Percentiles rank a stretch among this genome's conserved stretches.
Conservation (phyloP, 1,140 invertebrate species). For the Caenorhabditis latens region DNA sequence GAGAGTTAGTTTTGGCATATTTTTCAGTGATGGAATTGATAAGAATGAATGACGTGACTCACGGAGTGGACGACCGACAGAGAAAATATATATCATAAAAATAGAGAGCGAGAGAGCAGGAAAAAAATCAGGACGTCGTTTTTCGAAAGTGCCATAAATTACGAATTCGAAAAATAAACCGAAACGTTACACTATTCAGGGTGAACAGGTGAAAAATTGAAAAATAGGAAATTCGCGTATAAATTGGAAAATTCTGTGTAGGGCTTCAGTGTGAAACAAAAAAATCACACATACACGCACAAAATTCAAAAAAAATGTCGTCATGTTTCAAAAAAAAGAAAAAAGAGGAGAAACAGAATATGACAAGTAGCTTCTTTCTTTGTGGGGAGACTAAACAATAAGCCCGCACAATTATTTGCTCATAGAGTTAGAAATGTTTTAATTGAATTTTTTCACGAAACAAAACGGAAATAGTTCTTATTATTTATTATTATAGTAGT, state of each 20-base stretch:
- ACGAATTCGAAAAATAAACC: too few relatives aligned
- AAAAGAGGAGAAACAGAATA: not conserved
- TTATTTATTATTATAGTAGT: too few relatives aligned
- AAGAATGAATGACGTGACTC: constrained; percentile 42
- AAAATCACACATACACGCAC: not conserved
- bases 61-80: not conserved
- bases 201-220: not conserved
- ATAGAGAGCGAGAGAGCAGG: too few relatives aligned
- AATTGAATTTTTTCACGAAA: too few relatives aligned
- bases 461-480: too few relatives aligned
- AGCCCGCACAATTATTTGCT: too few relatives aligned
- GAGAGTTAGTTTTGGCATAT: not conserved
- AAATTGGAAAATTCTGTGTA: too few relatives aligned
- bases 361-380: constrained; percentile 8
- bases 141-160: too few relatives aligned
- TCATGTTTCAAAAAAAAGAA: not conserved
- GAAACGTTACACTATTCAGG: not conserved
- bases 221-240: not conserved
- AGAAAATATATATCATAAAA: not conserved
- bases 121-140: too few relatives aligned
- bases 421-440: too few relatives aligned
- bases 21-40: constrained; percentile 43
- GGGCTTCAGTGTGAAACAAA: too few relatives aligned
- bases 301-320: not conserved
- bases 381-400: not conserved